Evolutionary conservation across 1,140 invertebrate genomes (phyloP).

Genomic region (Caerostris extrusa): DNA sequence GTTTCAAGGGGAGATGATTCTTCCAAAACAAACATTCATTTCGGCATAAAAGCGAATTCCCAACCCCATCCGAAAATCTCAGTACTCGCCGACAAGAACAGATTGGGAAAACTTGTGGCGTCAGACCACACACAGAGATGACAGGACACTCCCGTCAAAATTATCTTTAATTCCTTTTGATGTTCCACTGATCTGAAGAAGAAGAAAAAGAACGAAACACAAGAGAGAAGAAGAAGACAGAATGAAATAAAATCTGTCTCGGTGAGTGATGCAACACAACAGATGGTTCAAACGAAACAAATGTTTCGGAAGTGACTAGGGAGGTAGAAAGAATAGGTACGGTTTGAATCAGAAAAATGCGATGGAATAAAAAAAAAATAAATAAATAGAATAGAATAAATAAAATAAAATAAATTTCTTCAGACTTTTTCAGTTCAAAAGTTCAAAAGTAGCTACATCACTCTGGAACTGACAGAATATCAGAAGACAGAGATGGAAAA

Average conservation of each 20-base stretch:
- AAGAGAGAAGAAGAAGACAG: neutral
- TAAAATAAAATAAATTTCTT: neutral
- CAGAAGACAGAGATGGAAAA: neutral
- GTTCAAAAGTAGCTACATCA: neutral
- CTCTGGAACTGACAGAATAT: neutral
- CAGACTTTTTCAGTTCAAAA: neutral
- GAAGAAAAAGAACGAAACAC: neutral
- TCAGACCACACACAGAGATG: conserved; percentile 66
- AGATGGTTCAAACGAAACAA: conserved; percentile 29
- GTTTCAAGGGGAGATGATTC: conserved; percentile 39
- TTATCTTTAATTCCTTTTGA: conserved; percentile 46
- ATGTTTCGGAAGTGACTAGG: neutral
- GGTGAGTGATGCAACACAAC: conserved; percentile 36
- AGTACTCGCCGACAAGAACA: neutral
- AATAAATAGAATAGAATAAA: no score
- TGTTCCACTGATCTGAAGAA: conserved; percentile 19
- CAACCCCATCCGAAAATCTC: neutral
- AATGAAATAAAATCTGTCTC: conserved; percentile 19
- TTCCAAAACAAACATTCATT: conserved; percentile 44
- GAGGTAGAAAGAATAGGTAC: neutral
- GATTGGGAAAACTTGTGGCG: neutral
- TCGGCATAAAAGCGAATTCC: neutral
- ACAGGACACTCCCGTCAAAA: conserved; percentile 38
- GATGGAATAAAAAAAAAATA: neutral
- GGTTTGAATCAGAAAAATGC: neutral